phyloP scores from a whole-genome alignment of 2,113 vertebrate species.

The Fulica atra region DNA sequence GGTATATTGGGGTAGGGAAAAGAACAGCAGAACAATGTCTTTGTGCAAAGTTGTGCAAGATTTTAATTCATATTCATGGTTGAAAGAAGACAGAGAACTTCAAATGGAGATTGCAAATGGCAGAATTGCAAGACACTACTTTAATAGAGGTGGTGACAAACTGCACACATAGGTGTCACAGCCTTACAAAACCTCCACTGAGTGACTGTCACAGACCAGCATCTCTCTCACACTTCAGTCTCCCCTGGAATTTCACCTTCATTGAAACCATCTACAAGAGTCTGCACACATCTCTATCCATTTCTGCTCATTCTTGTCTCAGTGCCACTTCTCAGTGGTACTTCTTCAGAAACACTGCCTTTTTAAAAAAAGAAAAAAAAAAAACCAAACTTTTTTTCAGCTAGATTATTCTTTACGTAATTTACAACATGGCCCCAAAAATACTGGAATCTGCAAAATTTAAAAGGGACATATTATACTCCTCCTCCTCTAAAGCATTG shows the following conservation, averaged over 20 bases:
- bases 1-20: rapidly evolving
- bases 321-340: background rate
- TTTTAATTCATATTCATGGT: background rate
- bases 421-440: background rate
- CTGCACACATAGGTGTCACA: rapidly evolving
- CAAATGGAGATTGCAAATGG: background rate
- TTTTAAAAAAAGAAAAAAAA: too few species aligned
- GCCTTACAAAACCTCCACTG: background rate
- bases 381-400: background rate
- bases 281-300: background rate
- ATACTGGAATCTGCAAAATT: background rate
- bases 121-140: background rate
- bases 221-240: background rate
- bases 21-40: background rate
- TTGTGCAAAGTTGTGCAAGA: background rate
- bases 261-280: background rate
- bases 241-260: background rate
- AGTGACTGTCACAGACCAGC: background rate
- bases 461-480: background rate
- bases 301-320: background rate
- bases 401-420: background rate
- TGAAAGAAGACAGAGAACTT: background rate
- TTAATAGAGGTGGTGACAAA: background rate
- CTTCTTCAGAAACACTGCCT: background rate
- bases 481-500: background rate